phyloP scores from a whole-genome alignment of 2,113 vertebrate genomes.

The Aldabrachelys gigantea region DNA sequence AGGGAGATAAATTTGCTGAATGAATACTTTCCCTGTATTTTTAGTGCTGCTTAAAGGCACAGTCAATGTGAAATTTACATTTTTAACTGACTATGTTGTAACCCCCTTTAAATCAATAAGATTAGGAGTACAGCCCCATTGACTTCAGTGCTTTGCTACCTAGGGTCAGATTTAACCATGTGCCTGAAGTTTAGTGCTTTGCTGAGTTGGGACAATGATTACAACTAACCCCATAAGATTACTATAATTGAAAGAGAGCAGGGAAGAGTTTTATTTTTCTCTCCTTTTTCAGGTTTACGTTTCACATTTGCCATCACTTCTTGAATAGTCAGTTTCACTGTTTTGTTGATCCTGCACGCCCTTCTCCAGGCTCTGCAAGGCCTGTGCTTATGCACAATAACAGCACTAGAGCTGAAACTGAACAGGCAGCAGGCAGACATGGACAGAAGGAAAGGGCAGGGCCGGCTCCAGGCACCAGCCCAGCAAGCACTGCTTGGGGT shows the following conservation, averaged over 20 bases:
- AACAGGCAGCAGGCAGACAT: background rate
- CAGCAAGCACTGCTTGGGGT: too few relatives aligned
- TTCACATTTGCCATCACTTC: background rate
- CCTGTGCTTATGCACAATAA: background rate
- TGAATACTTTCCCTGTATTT: conserved; percentile 5
- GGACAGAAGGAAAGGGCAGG: background rate
- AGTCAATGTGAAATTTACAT: conserved; percentile 4
- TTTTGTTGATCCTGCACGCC: background rate
- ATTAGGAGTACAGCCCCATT: background rate
- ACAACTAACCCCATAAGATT: background rate
- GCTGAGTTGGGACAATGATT: background rate
- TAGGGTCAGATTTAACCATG: background rate
- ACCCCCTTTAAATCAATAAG: background rate
- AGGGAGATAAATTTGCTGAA: conserved; percentile 12
- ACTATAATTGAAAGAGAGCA: background rate
- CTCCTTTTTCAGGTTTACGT: background rate
- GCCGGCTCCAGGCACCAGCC: too few relatives aligned
- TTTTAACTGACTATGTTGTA: conserved; percentile 16
- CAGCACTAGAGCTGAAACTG: background rate
- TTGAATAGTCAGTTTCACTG: background rate
- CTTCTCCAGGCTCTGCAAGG: background rate
- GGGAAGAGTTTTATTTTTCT: background rate
- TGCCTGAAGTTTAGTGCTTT: background rate
- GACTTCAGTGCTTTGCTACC: background rate
- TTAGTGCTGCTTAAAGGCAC: conserved; percentile 22